Evolutionary conservation across 2,113 vertebrate genomes (phyloP), one percentile per base, ranked within the genome.

Genomic region (Psophia crepitans): DNA sequence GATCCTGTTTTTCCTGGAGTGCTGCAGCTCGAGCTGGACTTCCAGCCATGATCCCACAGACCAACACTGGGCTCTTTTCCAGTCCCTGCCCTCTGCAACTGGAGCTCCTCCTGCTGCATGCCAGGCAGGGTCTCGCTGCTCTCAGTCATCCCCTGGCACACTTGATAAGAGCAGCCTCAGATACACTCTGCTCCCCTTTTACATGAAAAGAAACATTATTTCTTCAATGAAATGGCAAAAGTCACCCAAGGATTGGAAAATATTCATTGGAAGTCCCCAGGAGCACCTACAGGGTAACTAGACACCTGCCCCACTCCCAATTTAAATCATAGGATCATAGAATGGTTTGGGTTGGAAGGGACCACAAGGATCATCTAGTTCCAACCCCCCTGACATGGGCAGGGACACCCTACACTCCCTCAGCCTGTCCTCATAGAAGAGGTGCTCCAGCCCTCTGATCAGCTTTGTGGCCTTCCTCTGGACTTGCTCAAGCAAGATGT

Each of bases 101-200:
- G 5, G 16, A 28, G 23, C 9, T 88, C 32, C 17, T 57, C 10
- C 53, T 1, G 4, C 6, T 81, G 39, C 11, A 6, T 12, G 3
- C 49, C 1, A 0, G 41, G 18, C 28, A 66, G 41, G 51, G 14
- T 84, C 6, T 53, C 0, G 1, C 48, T 77, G 41, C 43, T 70
- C 17, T 32, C 46, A 22, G 43, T 75, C 37, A 60, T 68, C 11
- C 30, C 14, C 17, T 12, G 2, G n/a, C 26, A 75, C 16, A n/a
- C 7, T 39, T 16, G 7, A 10, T 30, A 71, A 39, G 17, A 24
- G 19, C 12, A 57, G 5, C 11, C 21, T 75, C 30, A 56, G 28
- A 35, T 12, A 54, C 6, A 11, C 8, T 74, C 13, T 58, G 18
- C 17, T 80, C 8, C 7, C 13, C 76, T n/a, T 64, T 33, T 80